Conservation (phyloP, 2,797 vertebrate species). For the Acanthornis magna region DNA sequence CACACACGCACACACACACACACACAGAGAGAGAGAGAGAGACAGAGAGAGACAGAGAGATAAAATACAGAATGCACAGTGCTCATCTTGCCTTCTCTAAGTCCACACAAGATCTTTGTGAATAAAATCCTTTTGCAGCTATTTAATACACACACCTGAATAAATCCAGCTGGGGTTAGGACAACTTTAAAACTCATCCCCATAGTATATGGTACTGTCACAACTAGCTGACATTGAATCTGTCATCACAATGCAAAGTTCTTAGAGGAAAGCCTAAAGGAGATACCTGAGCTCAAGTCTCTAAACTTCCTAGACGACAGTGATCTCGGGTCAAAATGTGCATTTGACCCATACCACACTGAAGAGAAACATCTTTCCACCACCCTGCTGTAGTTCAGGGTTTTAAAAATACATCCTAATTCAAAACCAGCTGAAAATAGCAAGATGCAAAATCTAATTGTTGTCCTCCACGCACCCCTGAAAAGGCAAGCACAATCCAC, state of each 20-base stretch:
- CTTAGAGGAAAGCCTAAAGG: not conserved
- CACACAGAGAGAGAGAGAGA: not conserved
- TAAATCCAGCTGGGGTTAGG: not conserved
- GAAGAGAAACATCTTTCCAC: not conserved
- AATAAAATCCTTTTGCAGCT: not conserved
- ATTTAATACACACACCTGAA: not conserved
- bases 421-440: not conserved
- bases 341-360: not conserved
- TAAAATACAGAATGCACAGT: not conserved
- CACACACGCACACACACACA: not conserved
- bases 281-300: not conserved
- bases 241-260: fast-evolving
- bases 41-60: not conserved
- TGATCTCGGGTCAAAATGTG: not conserved
- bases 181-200: not conserved
- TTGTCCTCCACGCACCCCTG: not conserved
- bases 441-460: not conserved
- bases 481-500: not conserved
- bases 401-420: not conserved
- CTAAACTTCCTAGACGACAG: not conserved
- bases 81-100: not conserved
- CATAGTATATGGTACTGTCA: not conserved
- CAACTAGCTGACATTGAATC: not conserved
- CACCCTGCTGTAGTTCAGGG: not conserved
- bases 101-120: not conserved